Evolutionary conservation across 2,113 vertebrate genomes (phyloP), one percentile per base, ranked within the genome.

Genomic region (Corynorhinus townsendii): DNA sequence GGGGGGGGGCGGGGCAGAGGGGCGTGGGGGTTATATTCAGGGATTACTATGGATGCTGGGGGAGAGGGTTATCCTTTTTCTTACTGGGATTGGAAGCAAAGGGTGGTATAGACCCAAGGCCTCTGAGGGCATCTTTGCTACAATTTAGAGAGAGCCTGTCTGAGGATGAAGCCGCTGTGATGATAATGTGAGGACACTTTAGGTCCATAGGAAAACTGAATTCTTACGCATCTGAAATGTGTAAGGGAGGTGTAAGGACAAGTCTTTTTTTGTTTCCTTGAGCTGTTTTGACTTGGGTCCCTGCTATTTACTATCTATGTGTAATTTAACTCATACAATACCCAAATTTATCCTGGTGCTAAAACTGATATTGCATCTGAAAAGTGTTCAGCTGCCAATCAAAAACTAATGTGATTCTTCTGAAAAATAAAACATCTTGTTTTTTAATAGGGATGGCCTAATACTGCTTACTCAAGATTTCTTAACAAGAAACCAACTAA

Each of bases 251-350:
- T 11, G 10, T 52, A 52, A 49, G 45, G 30, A 52, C 75, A 22
- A 52, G 47, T n/a, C 47, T 12, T 20, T 76, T 87, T 87, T 68
- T 91, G 33, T 93, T 95, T 92, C n/a, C 71, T 76, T 81, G 56
- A 83, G 56, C 54, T 95, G 30, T 84, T 95, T 88, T 81, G 59
- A 83, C 38, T 83, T 93, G 69, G 30, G 9, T 80, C 43, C 47
- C 40, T 79, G 66, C 71, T 79, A 35, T 54, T 95, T 86, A 33
- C 26, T 38, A 24, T 73, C 26, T 56, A 28, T 68, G 7, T 76
- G 64, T 81, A 73, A 79, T 96, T 91, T 83, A 19, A 83, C 40
- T 66, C 86, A 69, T n/a, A 69, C 4, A 76, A 84, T 77, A 73
- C 30, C 19, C 47, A 84, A 54, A 93, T 35, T 56, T 80, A 83